These are phyloP conservation scores for Peucedramus taeniatus DNA, from an alignment of 2,113 vertebrate genomes.

Conservation along the genomic window DNA sequence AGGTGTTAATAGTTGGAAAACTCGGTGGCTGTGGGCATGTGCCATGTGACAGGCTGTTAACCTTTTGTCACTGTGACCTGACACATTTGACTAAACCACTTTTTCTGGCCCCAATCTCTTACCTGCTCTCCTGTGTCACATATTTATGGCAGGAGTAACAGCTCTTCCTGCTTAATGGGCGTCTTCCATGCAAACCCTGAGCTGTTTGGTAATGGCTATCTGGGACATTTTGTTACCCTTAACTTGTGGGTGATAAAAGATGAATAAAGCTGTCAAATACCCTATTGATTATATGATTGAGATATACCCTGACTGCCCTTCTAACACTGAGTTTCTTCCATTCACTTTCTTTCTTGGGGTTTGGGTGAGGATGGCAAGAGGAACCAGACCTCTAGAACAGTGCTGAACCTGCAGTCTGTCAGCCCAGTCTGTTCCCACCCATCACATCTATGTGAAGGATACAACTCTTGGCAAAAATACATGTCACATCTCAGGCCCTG, in stretches of 20 bases:
- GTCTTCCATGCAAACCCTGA: neutral
- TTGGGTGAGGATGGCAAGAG: neutral
- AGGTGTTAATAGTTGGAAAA: neutral
- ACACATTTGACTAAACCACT: slow-evolving; percentile 1
- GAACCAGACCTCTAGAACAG: neutral
- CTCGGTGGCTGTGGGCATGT: neutral
- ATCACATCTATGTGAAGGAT: neutral
- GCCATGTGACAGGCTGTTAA: neutral
- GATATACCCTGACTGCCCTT: neutral
- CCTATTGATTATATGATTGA: slow-evolving; percentile 42
- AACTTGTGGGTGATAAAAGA: slow-evolving; percentile 1
- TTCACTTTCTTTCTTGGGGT: neutral
- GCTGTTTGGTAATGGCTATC: neutral
- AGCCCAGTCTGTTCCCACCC: neutral
- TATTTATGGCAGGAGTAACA: neutral
- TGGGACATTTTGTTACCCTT: slow-evolving; percentile 9
- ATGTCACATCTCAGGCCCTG: neutral
- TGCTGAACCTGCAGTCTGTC: neutral
- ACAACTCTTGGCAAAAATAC: neutral
- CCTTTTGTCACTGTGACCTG: neutral
- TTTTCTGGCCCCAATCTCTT: neutral
- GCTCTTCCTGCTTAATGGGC: neutral
- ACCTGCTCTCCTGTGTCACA: neutral
- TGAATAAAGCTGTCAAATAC: slow-evolving; percentile 43
- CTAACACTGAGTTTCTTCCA: neutral